phyloP scores from a whole-genome alignment of 2,888 invertebrate genomes.

The Bellardia bayeri region DNA sequence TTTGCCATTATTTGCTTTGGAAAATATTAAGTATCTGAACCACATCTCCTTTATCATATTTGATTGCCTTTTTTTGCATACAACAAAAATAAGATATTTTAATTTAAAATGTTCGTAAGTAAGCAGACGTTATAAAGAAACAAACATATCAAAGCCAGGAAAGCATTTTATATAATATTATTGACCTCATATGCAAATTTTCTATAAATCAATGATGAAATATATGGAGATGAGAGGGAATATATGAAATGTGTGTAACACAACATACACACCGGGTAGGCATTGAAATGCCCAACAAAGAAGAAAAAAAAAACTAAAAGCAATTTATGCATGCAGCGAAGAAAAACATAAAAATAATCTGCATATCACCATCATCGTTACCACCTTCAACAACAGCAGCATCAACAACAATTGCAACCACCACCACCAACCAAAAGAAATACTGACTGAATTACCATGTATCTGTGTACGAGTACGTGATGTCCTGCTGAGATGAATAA shows the following conservation, averaged over 20 bases:
- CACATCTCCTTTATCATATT: too few species aligned
- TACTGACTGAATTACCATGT: conserved; percentile 17
- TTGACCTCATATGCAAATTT: conserved; percentile 60
- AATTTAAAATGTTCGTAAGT: conserved; percentile 8
- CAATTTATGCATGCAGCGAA: conserved; percentile 71
- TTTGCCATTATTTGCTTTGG: too few species aligned
- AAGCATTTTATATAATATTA: conserved; percentile 10
- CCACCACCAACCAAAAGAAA: background rate
- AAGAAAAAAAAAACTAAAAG: conserved; percentile 48
- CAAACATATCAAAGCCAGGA: too few species aligned
- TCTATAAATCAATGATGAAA: conserved; percentile 75
- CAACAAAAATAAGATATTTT: conserved; percentile 11
- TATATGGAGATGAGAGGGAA: conserved; percentile 74
- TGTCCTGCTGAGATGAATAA: conserved; percentile 72
- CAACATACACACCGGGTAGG: conserved; percentile 76
- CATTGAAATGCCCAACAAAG: conserved; percentile 59
- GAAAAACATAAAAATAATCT: conserved; percentile 55
- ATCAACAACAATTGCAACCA: background rate
- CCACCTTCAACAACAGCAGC: conserved; percentile 52
- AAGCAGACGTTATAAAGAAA: background rate
- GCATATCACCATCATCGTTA: conserved; percentile 57
- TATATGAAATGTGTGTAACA: background rate
- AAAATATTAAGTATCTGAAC: too few species aligned
- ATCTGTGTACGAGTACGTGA: conserved; percentile 4
- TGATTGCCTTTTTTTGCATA: too few species aligned